Evolutionary conservation across 2,888 invertebrate species (phyloP), one percentile per base, ranked within the genome.

Genomic region (Andrena bicolor): DNA sequence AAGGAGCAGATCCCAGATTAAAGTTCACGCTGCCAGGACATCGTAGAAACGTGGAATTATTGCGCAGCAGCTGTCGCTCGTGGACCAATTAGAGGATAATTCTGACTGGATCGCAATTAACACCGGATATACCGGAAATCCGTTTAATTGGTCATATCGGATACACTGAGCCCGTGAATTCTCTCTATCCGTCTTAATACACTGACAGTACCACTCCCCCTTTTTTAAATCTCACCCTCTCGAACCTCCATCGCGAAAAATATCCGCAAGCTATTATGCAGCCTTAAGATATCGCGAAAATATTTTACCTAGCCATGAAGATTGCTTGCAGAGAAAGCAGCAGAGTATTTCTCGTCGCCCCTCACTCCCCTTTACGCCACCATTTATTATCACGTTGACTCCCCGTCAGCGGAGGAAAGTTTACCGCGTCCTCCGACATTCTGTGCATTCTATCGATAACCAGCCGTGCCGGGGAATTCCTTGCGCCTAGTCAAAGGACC

Each of bases 401-500:
- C 58, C 35, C 13, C 70, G 30, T 23, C 48, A 20, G 8, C 28
- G n/a, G 7, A 10, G 61, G 68, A 66, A 79, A 80, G 68, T 80
- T 73, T 68, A 32, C 53, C 66, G 66, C 28, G 74, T 74, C 23
- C 30, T 58, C 32, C 16, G 35, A 32, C 82, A 71, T 80, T 71
- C 74, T 56, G 56, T 23, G 70, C 65, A 71, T 80, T 82, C 74
- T 66, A 74, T 75, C 75, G 81, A 70, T 75, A 80, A 75, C 69
- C 74, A 80, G 63, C 64, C 23, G 56, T 41, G 70, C 65, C 41
- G 35, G 53, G 32, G 81, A 80, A 82, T 80, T 80, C 81, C 80
- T 75, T 66, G 65, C 80, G 66, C 81, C 70, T 82, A 82, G 81
- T 80, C 82, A 82, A 82, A 82, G 75, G 80, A 49, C 48, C 63